Evolutionary conservation across 1,140 invertebrate species (phyloP).

Genomic region (Rhopalosiphum padi): DNA sequence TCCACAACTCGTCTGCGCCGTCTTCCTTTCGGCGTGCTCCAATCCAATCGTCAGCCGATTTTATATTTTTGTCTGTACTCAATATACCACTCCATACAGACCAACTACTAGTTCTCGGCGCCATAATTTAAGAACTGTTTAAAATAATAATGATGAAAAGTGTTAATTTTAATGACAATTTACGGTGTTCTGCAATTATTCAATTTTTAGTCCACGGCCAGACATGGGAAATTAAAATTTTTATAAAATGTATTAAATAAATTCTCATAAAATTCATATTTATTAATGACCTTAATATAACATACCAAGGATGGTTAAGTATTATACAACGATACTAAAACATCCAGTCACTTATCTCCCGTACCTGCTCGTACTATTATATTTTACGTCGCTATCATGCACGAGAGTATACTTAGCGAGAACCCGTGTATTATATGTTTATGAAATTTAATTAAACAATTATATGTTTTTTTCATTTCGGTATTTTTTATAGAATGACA

Average conservation of each 20-base stretch:
- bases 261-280: background rate
- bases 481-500: too few species aligned
- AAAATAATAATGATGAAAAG: background rate
- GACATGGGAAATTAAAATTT: background rate
- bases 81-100: slow-evolving; percentile 55
- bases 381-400: too few species aligned
- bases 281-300: too few species aligned
- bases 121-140: slow-evolving; percentile 20
- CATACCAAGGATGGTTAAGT: too few species aligned
- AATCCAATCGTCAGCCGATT: slow-evolving; percentile 66
- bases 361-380: too few species aligned
- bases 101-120: slow-evolving; percentile 59
- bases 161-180: background rate
- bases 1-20: slow-evolving; percentile 79
- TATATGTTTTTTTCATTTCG: too few species aligned
- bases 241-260: background rate
- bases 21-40: slow-evolving; percentile 73
- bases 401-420: too few species aligned
- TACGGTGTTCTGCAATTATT: background rate
- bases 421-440: too few species aligned
- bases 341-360: too few species aligned
- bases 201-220: too few species aligned
- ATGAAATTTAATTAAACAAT: too few species aligned
- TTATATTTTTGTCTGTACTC: slow-evolving; percentile 59
- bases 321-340: too few species aligned